Percentiles rank a stretch among this genome's conserved stretches.
phyloP scores from a whole-genome alignment of 2,888 invertebrate genomes.

The Entomobrya proxima region DNA sequence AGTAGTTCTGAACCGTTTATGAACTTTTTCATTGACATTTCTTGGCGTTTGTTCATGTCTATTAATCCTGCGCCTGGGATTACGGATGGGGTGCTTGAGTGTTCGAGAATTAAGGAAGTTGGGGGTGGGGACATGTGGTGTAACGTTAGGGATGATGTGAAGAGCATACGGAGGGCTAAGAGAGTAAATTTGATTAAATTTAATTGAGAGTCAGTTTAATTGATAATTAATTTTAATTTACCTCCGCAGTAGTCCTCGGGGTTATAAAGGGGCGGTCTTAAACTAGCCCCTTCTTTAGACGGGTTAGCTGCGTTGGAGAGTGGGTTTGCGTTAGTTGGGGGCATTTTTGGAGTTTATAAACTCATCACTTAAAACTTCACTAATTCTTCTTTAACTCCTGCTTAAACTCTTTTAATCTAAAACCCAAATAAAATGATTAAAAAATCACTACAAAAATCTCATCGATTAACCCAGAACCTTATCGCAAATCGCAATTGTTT shows the following conservation, averaged over 20 bases:
- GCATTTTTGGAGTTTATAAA: too few relatives aligned
- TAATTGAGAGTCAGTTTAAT: slow-evolving; percentile 5
- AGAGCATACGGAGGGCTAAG: slow-evolving; percentile 14
- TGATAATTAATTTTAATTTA: neutral
- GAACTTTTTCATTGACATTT: slow-evolving; percentile 92
- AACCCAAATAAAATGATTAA: too few relatives aligned
- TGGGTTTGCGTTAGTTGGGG: slow-evolving; percentile 54
- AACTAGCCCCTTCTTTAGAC: neutral
- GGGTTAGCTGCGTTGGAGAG: neutral
- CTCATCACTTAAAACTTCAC: too few relatives aligned
- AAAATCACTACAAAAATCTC: too few relatives aligned
- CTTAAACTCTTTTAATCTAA: too few relatives aligned
- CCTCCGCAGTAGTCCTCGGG: slow-evolving; percentile 88
- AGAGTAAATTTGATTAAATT: neutral
- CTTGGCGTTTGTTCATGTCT: slow-evolving; percentile 78
- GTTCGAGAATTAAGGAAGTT: slow-evolving; percentile 71
- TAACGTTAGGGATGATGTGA: slow-evolving; percentile 24
- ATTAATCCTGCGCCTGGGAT: slow-evolving; percentile 57
- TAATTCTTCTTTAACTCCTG: too few relatives aligned
- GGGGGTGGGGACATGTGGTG: slow-evolving; percentile 45
- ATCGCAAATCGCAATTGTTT: too few relatives aligned
- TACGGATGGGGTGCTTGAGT: slow-evolving; percentile 62
- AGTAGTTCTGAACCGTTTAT: slow-evolving; percentile 91
- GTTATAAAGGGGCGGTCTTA: slow-evolving; percentile 92
- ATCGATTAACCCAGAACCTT: too few relatives aligned